phyloP scores from a whole-genome alignment of 2,888 invertebrate species.

The Crocallis elinguaria region DNA sequence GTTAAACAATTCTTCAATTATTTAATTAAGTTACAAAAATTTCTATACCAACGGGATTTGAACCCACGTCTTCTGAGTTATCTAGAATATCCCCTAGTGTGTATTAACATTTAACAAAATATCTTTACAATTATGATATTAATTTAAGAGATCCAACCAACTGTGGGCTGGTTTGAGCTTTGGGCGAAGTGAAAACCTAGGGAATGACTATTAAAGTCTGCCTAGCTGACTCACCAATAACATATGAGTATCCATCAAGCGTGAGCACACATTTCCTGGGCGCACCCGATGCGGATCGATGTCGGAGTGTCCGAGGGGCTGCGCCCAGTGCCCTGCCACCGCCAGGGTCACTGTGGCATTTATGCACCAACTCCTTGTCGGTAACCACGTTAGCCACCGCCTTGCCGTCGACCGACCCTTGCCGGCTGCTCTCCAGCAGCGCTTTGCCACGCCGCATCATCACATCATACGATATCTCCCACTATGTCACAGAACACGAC shows the following conservation, averaged over 20 bases:
- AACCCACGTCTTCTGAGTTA: too few species aligned
- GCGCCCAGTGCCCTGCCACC: constrained; percentile 77
- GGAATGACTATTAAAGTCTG: not conserved
- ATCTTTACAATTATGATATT: too few species aligned
- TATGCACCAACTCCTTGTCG: constrained; percentile 87
- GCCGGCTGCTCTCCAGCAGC: constrained; percentile 77
- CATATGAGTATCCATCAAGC: constrained; percentile 94
- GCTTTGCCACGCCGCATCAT: constrained; percentile 80
- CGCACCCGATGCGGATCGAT: constrained; percentile 82
- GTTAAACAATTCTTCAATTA: too few species aligned
- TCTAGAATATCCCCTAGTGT: too few species aligned
- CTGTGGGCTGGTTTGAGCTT: too few species aligned
- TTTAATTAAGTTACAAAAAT: too few species aligned
- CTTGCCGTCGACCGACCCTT: constrained; percentile 78
- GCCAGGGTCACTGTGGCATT: constrained; percentile 88
- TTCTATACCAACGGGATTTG: too few species aligned
- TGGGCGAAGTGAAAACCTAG: too few species aligned
- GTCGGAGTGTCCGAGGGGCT: constrained; percentile 67
- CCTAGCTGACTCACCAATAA: constrained; percentile 89
- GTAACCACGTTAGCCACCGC: constrained; percentile 63
- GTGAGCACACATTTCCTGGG: constrained; percentile 92
- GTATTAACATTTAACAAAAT: too few species aligned
- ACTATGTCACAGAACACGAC: constrained; percentile 33
- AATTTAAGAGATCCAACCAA: too few species aligned
- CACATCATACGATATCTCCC: constrained; percentile 77